A percentile compares a stretch with the other conserved stretches of the same genome.
Conservation (phyloP, 2,888 invertebrate species). For the Glaucopsyche alexis region DNA sequence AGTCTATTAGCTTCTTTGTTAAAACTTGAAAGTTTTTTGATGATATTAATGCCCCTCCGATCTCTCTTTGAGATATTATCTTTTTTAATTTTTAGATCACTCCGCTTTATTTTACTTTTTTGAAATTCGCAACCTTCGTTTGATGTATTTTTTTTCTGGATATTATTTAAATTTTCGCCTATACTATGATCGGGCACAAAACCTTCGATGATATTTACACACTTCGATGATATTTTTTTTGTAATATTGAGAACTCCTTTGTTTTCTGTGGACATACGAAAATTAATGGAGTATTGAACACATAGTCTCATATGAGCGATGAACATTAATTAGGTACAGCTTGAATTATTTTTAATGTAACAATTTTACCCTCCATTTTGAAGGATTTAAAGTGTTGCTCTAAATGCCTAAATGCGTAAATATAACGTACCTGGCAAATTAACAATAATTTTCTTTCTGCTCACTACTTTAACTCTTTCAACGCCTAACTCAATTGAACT, state of each 20-base stretch:
- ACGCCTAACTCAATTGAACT: conserved; percentile 56
- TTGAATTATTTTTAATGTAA: neutral
- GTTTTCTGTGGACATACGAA: neutral
- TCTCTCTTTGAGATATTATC: neutral
- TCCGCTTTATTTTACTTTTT: neutral
- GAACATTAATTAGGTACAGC: neutral
- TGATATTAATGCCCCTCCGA: conserved; percentile 39
- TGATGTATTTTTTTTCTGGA: neutral
- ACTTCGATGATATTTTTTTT: conserved; percentile 59
- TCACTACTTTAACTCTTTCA: conserved; percentile 53
- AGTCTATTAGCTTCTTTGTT: neutral
- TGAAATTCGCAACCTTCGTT: neutral
- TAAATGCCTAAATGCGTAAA: too few relatives aligned
- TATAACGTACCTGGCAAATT: conserved; percentile 53
- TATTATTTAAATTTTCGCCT: conserved; percentile 34
- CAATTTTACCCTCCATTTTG: neutral
- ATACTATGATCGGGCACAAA: conserved; percentile 44
- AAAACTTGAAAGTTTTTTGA: neutral
- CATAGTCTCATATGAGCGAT: neutral
- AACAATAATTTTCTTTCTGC: conserved; percentile 52
- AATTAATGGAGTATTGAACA: neutral
- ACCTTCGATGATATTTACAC: conserved; percentile 58
- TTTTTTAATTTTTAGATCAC: neutral
- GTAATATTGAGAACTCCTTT: conserved; percentile 41
- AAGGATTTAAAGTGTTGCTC: neutral